phyloP scores from a whole-genome alignment of 1,140 invertebrate genomes.

The Sinella curviseta region DNA sequence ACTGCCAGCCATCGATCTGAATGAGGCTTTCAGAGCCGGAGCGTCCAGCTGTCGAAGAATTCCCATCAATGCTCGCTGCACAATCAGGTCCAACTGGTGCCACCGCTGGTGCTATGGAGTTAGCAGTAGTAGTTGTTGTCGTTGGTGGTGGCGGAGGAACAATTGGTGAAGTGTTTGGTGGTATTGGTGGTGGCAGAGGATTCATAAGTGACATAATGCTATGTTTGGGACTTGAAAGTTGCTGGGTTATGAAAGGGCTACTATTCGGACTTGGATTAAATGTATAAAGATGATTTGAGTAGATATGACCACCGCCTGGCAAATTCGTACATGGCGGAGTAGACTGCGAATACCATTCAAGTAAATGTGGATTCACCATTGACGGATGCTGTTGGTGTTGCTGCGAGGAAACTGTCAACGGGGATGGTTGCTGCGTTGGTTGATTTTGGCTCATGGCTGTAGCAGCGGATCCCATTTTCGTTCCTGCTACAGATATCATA shows the following conservation, averaged over 20 bases:
- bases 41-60: slow-evolving; percentile 38
- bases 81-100: slow-evolving; percentile 24
- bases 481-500: neutral
- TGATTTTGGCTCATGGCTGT: neutral
- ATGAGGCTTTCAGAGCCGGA: slow-evolving; percentile 45
- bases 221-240: slow-evolving; percentile 25
- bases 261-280: slow-evolving; percentile 40
- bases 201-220: slow-evolving; percentile 1
- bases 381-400: no score
- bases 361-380: slow-evolving; percentile 36
- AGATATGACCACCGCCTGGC: slow-evolving; percentile 37
- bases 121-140: neutral
- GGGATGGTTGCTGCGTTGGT: neutral
- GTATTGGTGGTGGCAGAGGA: slow-evolving; percentile 8
- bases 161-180: slow-evolving; percentile 4
- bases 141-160: neutral
- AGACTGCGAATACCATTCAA: slow-evolving; percentile 49
- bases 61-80: slow-evolving; percentile 30
- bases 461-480: neutral
- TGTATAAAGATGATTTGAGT: slow-evolving; percentile 43
- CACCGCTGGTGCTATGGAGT: neutral
- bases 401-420: neutral
- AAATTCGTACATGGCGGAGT: neutral
- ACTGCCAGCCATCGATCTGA: slow-evolving; percentile 49
- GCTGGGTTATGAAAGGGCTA: slow-evolving; percentile 16